Base-by-base conservation (phyloP, 1,140 invertebrate genomes). In the Samia ricini region DNA sequence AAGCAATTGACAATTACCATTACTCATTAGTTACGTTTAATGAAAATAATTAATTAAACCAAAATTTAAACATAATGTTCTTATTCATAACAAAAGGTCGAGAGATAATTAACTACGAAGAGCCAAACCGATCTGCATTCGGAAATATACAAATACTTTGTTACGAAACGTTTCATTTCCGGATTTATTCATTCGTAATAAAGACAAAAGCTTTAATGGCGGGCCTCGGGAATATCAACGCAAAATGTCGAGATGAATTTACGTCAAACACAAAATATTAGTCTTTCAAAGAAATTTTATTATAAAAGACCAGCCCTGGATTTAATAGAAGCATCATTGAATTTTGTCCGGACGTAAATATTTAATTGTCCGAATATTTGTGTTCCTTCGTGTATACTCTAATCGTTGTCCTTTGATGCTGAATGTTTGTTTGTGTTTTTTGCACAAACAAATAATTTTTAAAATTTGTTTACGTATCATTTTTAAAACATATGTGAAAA, bases 211-310 rank as follows among this genome's bases (percentile, higher is more conserved):
- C 8, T 21, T 56, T 55, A 62, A 62, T 62, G 52, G 54, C 36
- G 8, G 61, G 15, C 26, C 36, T 24, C 61, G n/a, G 15, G 33
- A n/a, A 19, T 49, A 15, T 1, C 33, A 42, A 15, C 33, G 33
- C 8, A 50, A 56, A 56, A 33, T 18, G 23, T 29, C 36, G 33
- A 49, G 52, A 54, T 23, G 23, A 56, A 62, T 29, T 42, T 42
- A 29, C 54, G 54, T 56, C 61, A 56, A 56, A 56, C 23, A 6
- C 12, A n/a, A 26, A 56, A 56, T 56, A 29, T 56, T 36, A 20
- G n/a, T 56, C 24, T 62, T 61, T 50, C 54, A 62, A 56, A 62
- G 61, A 62, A 56, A 62, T 56, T 48, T 56, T n/a, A 48, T 42
- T 3, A 42, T 15, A 42, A 42, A 42, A 42, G 33, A 42, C 33